Percentiles rank a stretch among this genome's conserved stretches.
These are phyloP conservation scores for Zaprionus tsacasi DNA, from an alignment of 1,140 invertebrate species.

Conservation along the genomic window DNA sequence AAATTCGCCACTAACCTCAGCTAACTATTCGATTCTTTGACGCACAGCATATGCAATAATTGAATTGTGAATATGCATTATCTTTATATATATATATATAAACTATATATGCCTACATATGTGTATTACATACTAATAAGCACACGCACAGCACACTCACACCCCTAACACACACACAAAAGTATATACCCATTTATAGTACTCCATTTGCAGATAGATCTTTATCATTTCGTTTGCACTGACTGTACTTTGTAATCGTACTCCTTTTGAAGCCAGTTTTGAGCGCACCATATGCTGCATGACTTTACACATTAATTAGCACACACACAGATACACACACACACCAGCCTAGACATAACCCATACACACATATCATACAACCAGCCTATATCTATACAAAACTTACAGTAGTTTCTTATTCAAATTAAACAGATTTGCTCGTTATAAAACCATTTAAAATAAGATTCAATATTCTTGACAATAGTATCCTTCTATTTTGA, in stretches of 20 bases:
- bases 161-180: conserved; percentile 19
- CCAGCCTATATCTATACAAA: neutral
- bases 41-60: conserved; percentile 65
- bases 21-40: conserved; percentile 43
- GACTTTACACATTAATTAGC: conserved; percentile 59
- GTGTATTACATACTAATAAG: conserved; percentile 28
- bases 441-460: too few relatives aligned
- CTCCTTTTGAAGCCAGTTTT: conserved; percentile 41
- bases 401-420: neutral
- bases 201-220: conserved; percentile 34
- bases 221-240: conserved; percentile 65
- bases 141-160: conserved; percentile 13
- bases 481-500: too few relatives aligned
- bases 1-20: conserved; percentile 58
- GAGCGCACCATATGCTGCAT: conserved; percentile 69
- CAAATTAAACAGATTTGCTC: too few relatives aligned
- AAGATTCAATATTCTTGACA: too few relatives aligned
- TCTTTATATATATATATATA: conserved; percentile 14
- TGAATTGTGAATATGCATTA: conserved; percentile 58
- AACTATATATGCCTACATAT: conserved; percentile 23
- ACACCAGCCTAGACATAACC: neutral
- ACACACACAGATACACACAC: conserved; percentile 41
- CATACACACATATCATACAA: conserved; percentile 21
- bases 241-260: conserved; percentile 61
- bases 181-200: conserved; percentile 13